phyloP scores from a whole-genome alignment of 2,888 invertebrate genomes.

The Idaea straminata region DNA sequence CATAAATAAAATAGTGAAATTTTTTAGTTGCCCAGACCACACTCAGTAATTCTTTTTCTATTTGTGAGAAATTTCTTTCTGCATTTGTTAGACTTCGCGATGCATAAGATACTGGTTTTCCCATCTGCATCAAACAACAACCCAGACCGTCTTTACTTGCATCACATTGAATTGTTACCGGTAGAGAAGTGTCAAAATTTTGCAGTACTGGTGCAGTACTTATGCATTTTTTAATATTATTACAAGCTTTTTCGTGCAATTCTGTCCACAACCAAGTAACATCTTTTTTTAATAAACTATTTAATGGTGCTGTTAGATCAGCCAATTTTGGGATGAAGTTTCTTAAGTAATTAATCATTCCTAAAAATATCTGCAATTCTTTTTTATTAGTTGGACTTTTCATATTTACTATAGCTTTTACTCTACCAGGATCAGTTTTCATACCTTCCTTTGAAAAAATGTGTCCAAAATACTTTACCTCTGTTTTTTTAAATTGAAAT shows the following conservation, averaged over 20 bases:
- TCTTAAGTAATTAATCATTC: slow-evolving; percentile 20
- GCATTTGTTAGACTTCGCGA: slow-evolving; percentile 27
- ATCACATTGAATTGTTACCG: slow-evolving; percentile 28
- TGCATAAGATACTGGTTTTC: slow-evolving; percentile 23
- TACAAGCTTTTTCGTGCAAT: slow-evolving; percentile 6
- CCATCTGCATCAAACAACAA: slow-evolving; percentile 27
- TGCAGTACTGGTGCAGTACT: slow-evolving; percentile 15
- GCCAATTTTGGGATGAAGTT: slow-evolving; percentile 24
- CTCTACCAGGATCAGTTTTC: slow-evolving; percentile 18
- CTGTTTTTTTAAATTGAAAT: slow-evolving; percentile 17
- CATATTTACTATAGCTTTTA: slow-evolving; percentile 26
- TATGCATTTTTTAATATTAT: slow-evolving; percentile 11
- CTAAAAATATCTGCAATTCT: slow-evolving; percentile 24
- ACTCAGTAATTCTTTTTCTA: slow-evolving; percentile 37
- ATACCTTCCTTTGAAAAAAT: slow-evolving; percentile 24
- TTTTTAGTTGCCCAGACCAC: slow-evolving; percentile 32
- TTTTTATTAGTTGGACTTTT: slow-evolving; percentile 17
- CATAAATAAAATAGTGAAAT: slow-evolving; percentile 36
- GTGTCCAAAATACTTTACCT: slow-evolving; percentile 28
- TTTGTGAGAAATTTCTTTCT: slow-evolving; percentile 30
- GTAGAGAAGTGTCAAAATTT: slow-evolving; percentile 11
- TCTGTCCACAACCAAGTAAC: slow-evolving; percentile 15
- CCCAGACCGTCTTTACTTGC: slow-evolving; percentile 24
- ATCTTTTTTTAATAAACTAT: slow-evolving; percentile 20
- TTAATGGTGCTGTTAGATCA: slow-evolving; percentile 10